phyloP scores from a whole-genome alignment of 2,113 vertebrate species.

The Pelusios castaneus region DNA sequence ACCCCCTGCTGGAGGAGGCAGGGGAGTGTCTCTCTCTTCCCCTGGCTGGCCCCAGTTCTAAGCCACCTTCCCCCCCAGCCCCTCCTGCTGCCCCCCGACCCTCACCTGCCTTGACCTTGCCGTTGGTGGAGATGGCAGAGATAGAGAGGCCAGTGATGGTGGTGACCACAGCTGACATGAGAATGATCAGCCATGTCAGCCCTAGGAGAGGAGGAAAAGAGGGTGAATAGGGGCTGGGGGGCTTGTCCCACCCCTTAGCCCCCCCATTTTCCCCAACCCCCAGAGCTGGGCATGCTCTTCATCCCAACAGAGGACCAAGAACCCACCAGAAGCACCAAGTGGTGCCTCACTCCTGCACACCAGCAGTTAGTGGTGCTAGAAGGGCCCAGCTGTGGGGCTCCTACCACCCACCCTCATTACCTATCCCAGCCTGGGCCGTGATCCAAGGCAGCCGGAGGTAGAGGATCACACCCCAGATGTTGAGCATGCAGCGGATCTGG shows the following conservation, averaged over 20 bases:
- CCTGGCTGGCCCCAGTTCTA: too few relatives aligned
- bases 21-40: too few relatives aligned
- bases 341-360: not conserved
- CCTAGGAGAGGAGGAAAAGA: slow-evolving; percentile 46
- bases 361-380: too few relatives aligned
- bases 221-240: not conserved
- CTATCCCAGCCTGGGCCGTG: slow-evolving; percentile 76
- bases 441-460: slow-evolving; percentile 80
- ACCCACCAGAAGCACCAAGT: not conserved
- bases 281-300: not conserved
- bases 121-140: slow-evolving; percentile 81
- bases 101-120: slow-evolving; percentile 79
- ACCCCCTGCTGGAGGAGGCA: too few relatives aligned
- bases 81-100: not conserved
- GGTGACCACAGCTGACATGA: slow-evolving; percentile 76
- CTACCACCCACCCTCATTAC: slow-evolving; percentile 15
- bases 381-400: not conserved
- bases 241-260: too few relatives aligned
- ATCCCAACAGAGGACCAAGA: not conserved
- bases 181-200: slow-evolving; percentile 78
- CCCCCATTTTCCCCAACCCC: not conserved
- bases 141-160: slow-evolving; percentile 77
- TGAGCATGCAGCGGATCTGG: slow-evolving; percentile 81
- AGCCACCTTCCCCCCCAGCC: not conserved
- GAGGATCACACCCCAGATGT: slow-evolving; percentile 80